These are phyloP conservation scores for Nebria ingens DNA, from an alignment of 1,140 invertebrate genomes.

Conservation along the genomic window DNA sequence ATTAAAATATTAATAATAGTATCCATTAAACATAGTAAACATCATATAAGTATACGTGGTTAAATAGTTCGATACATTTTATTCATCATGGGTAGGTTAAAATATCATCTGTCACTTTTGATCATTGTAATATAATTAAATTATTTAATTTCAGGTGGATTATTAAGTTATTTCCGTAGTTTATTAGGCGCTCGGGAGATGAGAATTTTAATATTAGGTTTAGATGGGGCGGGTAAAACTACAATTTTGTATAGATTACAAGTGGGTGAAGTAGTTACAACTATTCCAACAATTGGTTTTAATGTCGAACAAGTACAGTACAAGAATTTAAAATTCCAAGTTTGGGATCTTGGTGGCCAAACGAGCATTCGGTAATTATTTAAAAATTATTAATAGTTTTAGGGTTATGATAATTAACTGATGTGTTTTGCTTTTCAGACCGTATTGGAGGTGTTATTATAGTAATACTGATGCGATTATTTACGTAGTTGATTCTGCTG, in stretches of 20 bases:
- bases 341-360: slow-evolving; percentile 98
- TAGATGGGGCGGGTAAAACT: slow-evolving; percentile 97
- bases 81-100: slow-evolving; percentile 2
- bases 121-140: background rate
- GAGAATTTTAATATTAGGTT: slow-evolving; percentile 93
- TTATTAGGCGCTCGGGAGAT: slow-evolving; percentile 90
- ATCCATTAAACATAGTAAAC: background rate
- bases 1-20: background rate
- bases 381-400: background rate
- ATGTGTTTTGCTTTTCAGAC: slow-evolving; percentile 51
- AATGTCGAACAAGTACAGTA: slow-evolving; percentile 96
- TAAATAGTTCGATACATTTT: background rate
- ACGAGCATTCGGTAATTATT: slow-evolving; percentile 63
- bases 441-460: slow-evolving; percentile 99
- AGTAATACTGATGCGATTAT: slow-evolving; percentile 99
- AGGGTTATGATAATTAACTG: no score
- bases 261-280: slow-evolving; percentile 99
- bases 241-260: slow-evolving; percentile 97
- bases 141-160: slow-evolving; percentile 58
- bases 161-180: slow-evolving; percentile 91
- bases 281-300: slow-evolving; percentile 97
- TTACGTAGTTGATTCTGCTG: slow-evolving; percentile 98
- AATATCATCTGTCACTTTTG: background rate
- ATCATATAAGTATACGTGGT: background rate
- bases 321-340: slow-evolving; percentile 94